Conservation (phyloP, 2,888 invertebrate genomes). For the Caenorhabditis imperialis region DNA sequence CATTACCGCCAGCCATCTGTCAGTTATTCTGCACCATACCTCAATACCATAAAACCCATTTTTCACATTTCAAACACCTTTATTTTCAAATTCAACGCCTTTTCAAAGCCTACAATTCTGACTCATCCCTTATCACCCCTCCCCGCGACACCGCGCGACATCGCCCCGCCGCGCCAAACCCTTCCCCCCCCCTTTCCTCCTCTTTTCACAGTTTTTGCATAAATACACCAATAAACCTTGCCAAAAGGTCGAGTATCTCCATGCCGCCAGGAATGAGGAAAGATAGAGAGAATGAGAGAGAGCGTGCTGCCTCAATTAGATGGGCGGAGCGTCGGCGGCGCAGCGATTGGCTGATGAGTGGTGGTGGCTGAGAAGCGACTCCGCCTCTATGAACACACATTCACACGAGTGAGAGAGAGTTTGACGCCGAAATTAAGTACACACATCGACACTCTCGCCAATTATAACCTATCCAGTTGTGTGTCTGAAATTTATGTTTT, state of each 20-base stretch:
- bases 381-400: constrained; percentile 20
- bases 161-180: too few species aligned
- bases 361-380: background rate
- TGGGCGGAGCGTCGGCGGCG: constrained; percentile 32
- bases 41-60: too few species aligned
- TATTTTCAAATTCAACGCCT: too few species aligned
- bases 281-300: constrained; percentile 13
- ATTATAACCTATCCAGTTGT: constrained; percentile 35
- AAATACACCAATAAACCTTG: constrained; percentile 49
- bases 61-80: too few species aligned
- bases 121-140: too few species aligned
- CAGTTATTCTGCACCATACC: too few species aligned
- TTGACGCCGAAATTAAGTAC: background rate
- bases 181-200: background rate
- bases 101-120: too few species aligned
- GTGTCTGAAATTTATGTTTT: background rate
- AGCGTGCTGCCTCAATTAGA: constrained; percentile 39
- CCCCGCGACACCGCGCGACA: too few species aligned
- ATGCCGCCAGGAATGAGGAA: background rate
- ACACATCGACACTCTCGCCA: constrained; percentile 5
- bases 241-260: constrained; percentile 44
- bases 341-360: constrained; percentile 42
- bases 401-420: constrained; percentile 1
- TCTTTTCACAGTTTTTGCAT: constrained; percentile 21
- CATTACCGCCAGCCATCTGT: too few species aligned